A percentile compares a stretch with the other conserved stretches of the same genome.
phyloP scores from a whole-genome alignment of 2,888 invertebrate genomes.

The Stenoptilia bipunctidactyla region DNA sequence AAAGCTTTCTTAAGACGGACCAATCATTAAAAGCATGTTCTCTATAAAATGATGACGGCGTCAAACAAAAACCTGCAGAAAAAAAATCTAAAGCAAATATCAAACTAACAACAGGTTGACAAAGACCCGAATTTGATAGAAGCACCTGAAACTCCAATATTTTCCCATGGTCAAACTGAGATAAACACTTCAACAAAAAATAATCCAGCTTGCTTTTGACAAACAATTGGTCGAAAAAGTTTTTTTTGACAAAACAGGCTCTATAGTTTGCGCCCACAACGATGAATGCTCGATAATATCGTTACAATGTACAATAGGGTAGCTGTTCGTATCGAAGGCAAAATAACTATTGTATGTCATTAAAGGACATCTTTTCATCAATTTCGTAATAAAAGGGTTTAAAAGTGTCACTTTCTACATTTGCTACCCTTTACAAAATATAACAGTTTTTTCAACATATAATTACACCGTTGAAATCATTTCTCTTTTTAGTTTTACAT shows the following conservation, averaged over 20 bases:
- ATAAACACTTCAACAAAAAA: constrained; percentile 65
- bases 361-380: constrained; percentile 60
- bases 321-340: constrained; percentile 41
- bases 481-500: no score
- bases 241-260: constrained; percentile 57
- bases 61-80: constrained; percentile 28
- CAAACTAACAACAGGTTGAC: constrained; percentile 47
- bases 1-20: neutral
- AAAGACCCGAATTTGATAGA: constrained; percentile 44
- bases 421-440: constrained; percentile 11
- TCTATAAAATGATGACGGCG: constrained; percentile 20
- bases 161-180: constrained; percentile 69
- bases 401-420: constrained; percentile 57
- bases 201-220: constrained; percentile 48
- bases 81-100: constrained; percentile 40
- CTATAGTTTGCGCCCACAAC: constrained; percentile 50
- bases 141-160: constrained; percentile 63
- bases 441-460: constrained; percentile 20
- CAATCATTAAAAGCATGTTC: constrained; percentile 11
- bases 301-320: constrained; percentile 50
- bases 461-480: no score
- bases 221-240: constrained; percentile 64
- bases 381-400: constrained; percentile 63
- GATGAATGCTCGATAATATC: constrained; percentile 49
- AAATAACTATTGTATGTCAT: constrained; percentile 64